Conservation (phyloP, 1,140 invertebrate species). For the Drosophila mayri region DNA sequence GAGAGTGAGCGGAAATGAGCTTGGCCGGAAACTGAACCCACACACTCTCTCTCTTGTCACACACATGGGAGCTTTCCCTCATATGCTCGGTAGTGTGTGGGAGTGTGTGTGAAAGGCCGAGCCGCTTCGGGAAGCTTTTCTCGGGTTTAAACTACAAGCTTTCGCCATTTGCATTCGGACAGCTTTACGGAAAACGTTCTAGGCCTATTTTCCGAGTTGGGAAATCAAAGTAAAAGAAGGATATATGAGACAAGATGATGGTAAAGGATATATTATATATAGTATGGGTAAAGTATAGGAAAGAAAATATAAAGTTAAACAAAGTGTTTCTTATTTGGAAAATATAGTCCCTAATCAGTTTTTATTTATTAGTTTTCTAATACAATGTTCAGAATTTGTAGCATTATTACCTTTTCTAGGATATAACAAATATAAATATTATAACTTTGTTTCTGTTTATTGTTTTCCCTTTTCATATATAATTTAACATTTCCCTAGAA, state of each 20-base stretch:
- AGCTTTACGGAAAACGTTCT: constrained; percentile 34
- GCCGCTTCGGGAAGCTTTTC: constrained; percentile 45
- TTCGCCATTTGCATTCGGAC: constrained; percentile 47
- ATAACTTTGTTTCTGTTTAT: too few species aligned
- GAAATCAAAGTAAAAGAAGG: background rate
- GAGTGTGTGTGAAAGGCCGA: constrained; percentile 17
- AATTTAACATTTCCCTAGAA: background rate
- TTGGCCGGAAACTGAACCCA: constrained; percentile 64
- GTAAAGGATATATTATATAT: background rate
- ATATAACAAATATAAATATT: too few species aligned
- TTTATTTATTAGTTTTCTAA: too few species aligned
- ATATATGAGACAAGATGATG: background rate
- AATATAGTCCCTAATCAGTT: too few species aligned
- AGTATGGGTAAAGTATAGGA: background rate
- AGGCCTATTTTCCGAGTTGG: background rate
- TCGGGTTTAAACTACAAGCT: constrained; percentile 53
- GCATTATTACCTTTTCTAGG: too few species aligned
- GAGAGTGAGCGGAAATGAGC: constrained; percentile 70
- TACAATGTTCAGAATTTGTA: too few species aligned
- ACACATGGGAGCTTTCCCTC: constrained; percentile 59
- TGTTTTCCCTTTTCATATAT: too few species aligned
- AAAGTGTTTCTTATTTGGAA: background rate
- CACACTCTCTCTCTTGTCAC: constrained; percentile 20
- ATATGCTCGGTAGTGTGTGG: constrained; percentile 29
- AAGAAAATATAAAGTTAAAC: too few species aligned